Conservation (phyloP, 2,113 vertebrate genomes). For the Eulemur rufifrons region DNA sequence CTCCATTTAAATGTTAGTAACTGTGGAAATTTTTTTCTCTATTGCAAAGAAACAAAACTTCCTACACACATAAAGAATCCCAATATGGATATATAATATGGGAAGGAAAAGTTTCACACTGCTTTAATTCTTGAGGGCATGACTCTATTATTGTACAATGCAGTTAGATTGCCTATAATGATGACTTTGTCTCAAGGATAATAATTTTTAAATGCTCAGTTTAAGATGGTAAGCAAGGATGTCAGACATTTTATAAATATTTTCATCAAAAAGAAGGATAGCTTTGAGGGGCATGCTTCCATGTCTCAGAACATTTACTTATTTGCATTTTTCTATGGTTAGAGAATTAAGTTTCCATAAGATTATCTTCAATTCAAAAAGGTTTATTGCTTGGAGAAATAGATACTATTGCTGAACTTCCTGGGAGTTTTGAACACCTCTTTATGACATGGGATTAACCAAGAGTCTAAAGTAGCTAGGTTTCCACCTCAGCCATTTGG, state of each 20-base stretch:
- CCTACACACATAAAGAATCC: background rate
- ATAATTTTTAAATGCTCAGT: background rate
- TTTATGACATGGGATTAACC: background rate
- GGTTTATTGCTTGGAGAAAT: background rate
- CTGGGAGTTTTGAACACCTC: background rate
- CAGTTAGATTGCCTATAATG: background rate
- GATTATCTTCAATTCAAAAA: background rate
- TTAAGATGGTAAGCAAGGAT: background rate
- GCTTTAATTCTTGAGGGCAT: background rate
- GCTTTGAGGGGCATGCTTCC: background rate
- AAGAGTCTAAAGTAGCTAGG: background rate
- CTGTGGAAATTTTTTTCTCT: background rate
- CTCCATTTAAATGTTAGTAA: background rate
- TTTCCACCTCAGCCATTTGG: background rate
- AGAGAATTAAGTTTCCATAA: background rate
- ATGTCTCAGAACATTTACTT: background rate
- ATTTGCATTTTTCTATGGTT: constrained; percentile 6
- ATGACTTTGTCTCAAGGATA: background rate
- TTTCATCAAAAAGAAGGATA: constrained; percentile 14
- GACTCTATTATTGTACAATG: background rate
- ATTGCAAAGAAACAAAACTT: background rate
- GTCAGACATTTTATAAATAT: background rate
- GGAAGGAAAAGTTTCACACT: background rate
- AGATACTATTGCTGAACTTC: background rate
- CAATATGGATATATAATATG: background rate